A percentile compares a stretch with the other conserved stretches of the same genome.
phyloP scores from a whole-genome alignment of 2,797 vertebrate species.

The Melanotaenia trifasciata region DNA sequence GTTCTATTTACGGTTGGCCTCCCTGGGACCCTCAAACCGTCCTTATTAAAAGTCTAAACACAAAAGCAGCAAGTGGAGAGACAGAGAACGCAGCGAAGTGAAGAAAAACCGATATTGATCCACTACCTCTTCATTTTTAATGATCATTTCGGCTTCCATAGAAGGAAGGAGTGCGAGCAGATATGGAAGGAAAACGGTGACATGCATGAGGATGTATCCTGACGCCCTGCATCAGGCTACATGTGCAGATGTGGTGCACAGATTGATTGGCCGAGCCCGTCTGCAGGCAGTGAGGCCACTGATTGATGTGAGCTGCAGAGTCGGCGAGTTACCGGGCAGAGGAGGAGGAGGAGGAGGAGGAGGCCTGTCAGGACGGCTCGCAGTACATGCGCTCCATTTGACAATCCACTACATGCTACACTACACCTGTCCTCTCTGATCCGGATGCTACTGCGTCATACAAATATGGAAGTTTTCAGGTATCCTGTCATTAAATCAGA shows the following conservation, averaged over 20 bases:
- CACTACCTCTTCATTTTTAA: slow-evolving; percentile 20
- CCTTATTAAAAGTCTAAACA: slow-evolving; percentile 76
- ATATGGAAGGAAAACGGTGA: not conserved
- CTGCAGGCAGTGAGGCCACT: slow-evolving; percentile 21
- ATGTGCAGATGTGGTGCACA: slow-evolving; percentile 44
- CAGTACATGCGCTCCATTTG: not conserved
- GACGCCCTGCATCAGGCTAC: too few species aligned
- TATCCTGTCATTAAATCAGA: slow-evolving; percentile 1
- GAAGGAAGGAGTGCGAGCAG: not conserved
- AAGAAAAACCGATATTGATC: slow-evolving; percentile 42
- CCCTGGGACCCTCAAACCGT: slow-evolving; percentile 71
- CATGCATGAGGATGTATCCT: too few species aligned
- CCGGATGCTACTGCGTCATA: slow-evolving; percentile 5
- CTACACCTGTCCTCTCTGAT: slow-evolving; percentile 19
- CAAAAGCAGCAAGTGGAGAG: slow-evolving; percentile 30
- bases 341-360: not conserved
- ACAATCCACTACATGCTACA: slow-evolving; percentile 9
- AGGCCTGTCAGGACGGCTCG: slow-evolving; percentile 1
- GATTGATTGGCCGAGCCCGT: slow-evolving; percentile 63
- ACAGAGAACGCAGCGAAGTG: slow-evolving; percentile 13
- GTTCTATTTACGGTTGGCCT: slow-evolving; percentile 74
- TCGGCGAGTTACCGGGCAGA: slow-evolving; percentile 2
- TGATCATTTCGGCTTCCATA: not conserved
- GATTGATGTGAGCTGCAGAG: slow-evolving; percentile 46
- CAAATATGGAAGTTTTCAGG: not conserved